A percentile compares a stretch with the other conserved stretches of the same genome.
Conservation (phyloP, 2,888 invertebrate species). For the Chromoteleia sp. region DNA sequence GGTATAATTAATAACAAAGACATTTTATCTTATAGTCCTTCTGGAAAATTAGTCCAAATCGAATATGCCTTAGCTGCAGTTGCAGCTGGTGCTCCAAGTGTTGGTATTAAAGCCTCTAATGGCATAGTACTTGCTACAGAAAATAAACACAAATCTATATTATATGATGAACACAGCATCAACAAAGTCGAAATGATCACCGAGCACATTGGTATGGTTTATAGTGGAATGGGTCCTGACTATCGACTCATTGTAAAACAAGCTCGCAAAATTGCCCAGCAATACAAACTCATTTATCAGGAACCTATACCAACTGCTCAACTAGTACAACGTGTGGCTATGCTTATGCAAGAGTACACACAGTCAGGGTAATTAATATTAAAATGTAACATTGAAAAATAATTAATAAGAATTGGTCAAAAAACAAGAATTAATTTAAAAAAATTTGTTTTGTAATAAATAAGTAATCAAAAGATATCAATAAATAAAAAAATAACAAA, state of each 20-base stretch:
- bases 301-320: constrained; percentile 99
- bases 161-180: constrained; percentile 98
- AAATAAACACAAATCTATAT: constrained; percentile 98
- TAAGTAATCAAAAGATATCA: too few relatives aligned
- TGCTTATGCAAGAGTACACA: constrained; percentile 99
- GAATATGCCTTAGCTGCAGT: constrained; percentile 99
- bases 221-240: constrained; percentile 98
- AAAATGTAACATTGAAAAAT: too few relatives aligned
- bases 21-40: constrained; percentile 90
- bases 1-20: constrained; percentile 7
- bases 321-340: constrained; percentile 97
- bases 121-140: constrained; percentile 99
- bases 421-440: too few relatives aligned
- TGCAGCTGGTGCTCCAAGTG: constrained; percentile 98
- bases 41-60: constrained; percentile 99
- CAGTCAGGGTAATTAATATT: constrained; percentile 92
- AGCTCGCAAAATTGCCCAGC: constrained; percentile 98
- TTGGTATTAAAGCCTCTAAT: constrained; percentile 99
- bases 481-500: too few relatives aligned
- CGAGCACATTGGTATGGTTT: constrained; percentile 98
- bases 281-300: constrained; percentile 95
- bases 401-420: too few relatives aligned
- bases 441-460: too few relatives aligned
- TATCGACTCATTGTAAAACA: constrained; percentile 95
- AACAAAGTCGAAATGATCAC: constrained; percentile 98